Evolutionary conservation across 2,888 invertebrate genomes (phyloP).

Genomic region (Parasteatoda lunata): DNA sequence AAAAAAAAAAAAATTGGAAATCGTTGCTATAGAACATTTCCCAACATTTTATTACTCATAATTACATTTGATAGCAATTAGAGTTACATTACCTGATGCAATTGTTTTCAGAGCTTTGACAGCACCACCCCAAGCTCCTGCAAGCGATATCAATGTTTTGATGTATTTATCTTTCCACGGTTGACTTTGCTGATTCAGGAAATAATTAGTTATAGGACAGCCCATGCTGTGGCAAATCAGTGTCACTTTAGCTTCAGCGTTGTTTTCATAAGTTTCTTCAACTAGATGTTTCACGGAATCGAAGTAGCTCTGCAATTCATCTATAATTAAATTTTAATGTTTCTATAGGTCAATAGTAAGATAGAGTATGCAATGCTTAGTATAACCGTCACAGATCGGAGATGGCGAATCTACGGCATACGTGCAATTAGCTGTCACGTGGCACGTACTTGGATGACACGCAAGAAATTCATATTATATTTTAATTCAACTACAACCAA

Average conservation of each 20-base stretch:
- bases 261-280: constrained; percentile 87
- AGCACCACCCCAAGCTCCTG: constrained; percentile 97
- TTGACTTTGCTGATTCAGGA: constrained; percentile 85
- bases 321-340: constrained; percentile 77
- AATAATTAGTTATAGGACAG: constrained; percentile 88
- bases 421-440: too few species aligned
- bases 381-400: too few species aligned
- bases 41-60: too few species aligned
- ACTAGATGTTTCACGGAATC: constrained; percentile 84
- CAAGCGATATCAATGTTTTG: constrained; percentile 85
- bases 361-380: too few species aligned
- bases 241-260: constrained; percentile 85
- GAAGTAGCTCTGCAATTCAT: constrained; percentile 89
- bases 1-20: too few species aligned
- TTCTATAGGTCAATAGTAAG: too few species aligned
- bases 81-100: constrained; percentile 83
- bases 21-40: too few species aligned
- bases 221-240: constrained; percentile 98
- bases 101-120: constrained; percentile 95
- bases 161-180: constrained; percentile 95
- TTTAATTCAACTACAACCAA: too few species aligned
- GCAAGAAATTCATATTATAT: too few species aligned
- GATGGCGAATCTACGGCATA: too few species aligned
- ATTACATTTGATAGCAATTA: too few species aligned
- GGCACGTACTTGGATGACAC: too few species aligned